phyloP scores from a whole-genome alignment of 2,888 invertebrate genomes.

The Pheosia tremula region DNA sequence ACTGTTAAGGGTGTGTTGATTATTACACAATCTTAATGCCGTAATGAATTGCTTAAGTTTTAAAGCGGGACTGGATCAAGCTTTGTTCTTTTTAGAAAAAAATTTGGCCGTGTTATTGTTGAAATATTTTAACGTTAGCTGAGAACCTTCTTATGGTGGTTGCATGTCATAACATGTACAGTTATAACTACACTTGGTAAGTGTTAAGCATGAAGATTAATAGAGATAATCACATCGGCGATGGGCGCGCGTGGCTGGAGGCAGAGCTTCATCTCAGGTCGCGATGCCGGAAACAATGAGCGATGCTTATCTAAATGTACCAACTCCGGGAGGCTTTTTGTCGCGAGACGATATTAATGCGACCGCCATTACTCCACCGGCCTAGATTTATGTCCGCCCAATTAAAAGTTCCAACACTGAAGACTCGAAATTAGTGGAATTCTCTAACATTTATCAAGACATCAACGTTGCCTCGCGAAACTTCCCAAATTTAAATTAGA shows the following conservation, averaged over 20 bases:
- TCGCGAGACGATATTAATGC: slow-evolving; percentile 77
- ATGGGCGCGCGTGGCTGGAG: slow-evolving; percentile 7
- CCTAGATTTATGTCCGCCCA: slow-evolving; percentile 78
- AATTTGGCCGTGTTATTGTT: no score
- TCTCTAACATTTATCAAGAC: slow-evolving; percentile 83
- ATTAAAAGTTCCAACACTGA: slow-evolving; percentile 81
- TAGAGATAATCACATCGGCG: slow-evolving; percentile 30
- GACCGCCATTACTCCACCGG: slow-evolving; percentile 65
- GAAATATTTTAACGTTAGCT: no score
- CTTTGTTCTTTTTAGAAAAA: no score
- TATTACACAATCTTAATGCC: no score
- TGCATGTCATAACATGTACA: no score
- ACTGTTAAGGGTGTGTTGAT: no score
- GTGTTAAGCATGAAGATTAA: slow-evolving; percentile 4
- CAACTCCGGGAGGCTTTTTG: slow-evolving; percentile 68
- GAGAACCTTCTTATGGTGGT: no score
- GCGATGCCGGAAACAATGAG: slow-evolving; percentile 69
- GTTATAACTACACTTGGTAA: neutral
- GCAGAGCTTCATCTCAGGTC: slow-evolving; percentile 35
- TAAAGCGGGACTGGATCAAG: no score
- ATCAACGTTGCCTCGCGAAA: slow-evolving; percentile 81
- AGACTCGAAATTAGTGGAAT: slow-evolving; percentile 82
- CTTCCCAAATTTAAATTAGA: slow-evolving; percentile 85
- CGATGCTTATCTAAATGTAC: slow-evolving; percentile 77
- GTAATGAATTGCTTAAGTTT: no score